These are phyloP conservation scores for Eubasilissa splendida DNA, from an alignment of 2,888 invertebrate species.

Conservation along the genomic window DNA sequence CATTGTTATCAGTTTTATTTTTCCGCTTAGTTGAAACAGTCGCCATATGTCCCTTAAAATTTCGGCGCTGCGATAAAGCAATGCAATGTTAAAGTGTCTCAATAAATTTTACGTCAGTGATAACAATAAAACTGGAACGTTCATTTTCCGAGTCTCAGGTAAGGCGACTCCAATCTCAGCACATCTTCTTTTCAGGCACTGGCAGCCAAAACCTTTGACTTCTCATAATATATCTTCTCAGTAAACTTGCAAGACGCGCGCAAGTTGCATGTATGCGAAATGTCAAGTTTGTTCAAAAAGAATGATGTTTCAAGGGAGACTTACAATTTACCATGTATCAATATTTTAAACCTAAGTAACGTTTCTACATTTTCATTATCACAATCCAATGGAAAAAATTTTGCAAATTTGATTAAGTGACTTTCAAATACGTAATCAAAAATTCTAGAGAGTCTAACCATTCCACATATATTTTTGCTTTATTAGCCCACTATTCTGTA, in stretches of 20 bases:
- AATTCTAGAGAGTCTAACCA: too few species aligned
- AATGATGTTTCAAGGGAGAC: too few species aligned
- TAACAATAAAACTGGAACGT: slow-evolving; percentile 45
- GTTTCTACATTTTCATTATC: too few species aligned
- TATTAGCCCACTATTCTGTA: too few species aligned
- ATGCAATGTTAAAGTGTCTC: slow-evolving; percentile 43
- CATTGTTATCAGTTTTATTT: background rate
- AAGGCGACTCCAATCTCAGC: slow-evolving; percentile 29
- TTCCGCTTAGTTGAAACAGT: background rate
- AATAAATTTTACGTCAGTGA: slow-evolving; percentile 50
- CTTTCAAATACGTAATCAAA: too few species aligned
- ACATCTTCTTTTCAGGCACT: background rate
- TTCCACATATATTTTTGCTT: too few species aligned
- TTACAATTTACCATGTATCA: too few species aligned
- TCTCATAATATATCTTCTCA: slow-evolving; percentile 17
- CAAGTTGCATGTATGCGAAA: background rate
- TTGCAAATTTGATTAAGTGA: too few species aligned
- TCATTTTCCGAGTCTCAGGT: slow-evolving; percentile 34
- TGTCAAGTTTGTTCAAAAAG: too few species aligned
- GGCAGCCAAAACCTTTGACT: slow-evolving; percentile 7
- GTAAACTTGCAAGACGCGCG: slow-evolving; percentile 5
- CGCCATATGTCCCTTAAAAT: slow-evolving; percentile 12
- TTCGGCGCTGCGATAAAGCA: slow-evolving; percentile 34
- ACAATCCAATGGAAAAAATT: too few species aligned
- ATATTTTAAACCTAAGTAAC: too few species aligned